Evolutionary conservation across 2,888 invertebrate species (phyloP).

Genomic region (Harpalus rubripes): DNA sequence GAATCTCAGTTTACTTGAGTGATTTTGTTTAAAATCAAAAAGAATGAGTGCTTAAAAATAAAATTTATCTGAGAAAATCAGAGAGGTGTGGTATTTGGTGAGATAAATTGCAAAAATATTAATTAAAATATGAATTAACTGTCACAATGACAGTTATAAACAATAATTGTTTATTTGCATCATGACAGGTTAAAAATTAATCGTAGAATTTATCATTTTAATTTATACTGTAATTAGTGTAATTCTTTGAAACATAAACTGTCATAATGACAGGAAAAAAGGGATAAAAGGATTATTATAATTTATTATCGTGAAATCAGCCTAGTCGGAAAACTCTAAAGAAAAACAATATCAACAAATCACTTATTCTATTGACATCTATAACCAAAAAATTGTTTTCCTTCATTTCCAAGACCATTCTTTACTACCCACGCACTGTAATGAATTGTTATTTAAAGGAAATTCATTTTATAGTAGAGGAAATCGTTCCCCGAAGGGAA

Average conservation of each 20-base stretch:
- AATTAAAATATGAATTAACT: too few species aligned
- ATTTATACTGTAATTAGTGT: too few species aligned
- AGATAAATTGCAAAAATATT: too few species aligned
- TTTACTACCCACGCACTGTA: constrained; percentile 30
- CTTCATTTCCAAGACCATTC: background rate
- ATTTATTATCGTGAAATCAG: constrained; percentile 11
- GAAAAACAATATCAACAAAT: constrained; percentile 39
- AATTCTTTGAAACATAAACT: background rate
- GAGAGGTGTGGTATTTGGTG: too few species aligned
- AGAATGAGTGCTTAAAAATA: too few species aligned
- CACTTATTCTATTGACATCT: constrained; percentile 22
- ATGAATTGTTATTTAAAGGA: constrained; percentile 22
- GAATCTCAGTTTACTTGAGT: too few species aligned
- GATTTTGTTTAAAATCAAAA: too few species aligned
- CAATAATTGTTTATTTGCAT: too few species aligned
- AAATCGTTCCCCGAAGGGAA: background rate
- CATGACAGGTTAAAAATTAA: too few species aligned
- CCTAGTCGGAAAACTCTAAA: constrained; percentile 14
- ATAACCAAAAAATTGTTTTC: constrained; percentile 32
- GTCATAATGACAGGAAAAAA: background rate
- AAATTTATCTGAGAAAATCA: too few species aligned
- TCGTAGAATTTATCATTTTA: too few species aligned
- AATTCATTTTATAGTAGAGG: background rate
- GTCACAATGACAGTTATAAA: too few species aligned
- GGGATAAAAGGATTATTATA: background rate